Conservation (phyloP, 2,888 invertebrate genomes). For the Drosophila vallismaia region DNA sequence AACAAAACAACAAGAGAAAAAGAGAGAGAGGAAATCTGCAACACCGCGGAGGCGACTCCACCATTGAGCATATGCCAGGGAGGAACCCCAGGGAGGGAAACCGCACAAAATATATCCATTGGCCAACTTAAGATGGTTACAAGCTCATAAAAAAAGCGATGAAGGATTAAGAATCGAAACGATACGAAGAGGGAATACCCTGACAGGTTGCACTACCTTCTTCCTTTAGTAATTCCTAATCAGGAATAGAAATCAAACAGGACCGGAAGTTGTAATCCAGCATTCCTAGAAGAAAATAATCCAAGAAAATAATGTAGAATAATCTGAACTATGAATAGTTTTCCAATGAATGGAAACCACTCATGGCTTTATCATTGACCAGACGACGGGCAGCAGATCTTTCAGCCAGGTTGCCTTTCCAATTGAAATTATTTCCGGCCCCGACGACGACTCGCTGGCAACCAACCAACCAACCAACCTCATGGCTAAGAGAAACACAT, state of each 20-base stretch:
- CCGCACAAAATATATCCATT: no score
- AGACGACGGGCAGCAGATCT: constrained; percentile 20
- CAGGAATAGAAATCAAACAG: no score
- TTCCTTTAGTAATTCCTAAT: no score
- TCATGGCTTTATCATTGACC: constrained; percentile 29
- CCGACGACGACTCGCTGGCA: background rate
- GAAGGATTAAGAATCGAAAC: background rate
- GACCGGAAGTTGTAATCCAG: no score
- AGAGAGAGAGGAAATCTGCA: background rate
- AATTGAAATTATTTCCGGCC: constrained; percentile 39
- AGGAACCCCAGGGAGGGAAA: background rate
- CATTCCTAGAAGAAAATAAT: background rate
- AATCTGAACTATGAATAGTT: constrained; percentile 1
- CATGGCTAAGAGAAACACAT: constrained; percentile 24
- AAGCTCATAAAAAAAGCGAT: background rate
- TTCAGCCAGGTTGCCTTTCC: constrained; percentile 31
- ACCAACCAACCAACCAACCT: background rate
- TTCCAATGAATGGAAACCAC: constrained; percentile 35
- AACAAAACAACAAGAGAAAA: constrained; percentile 3
- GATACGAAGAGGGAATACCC: background rate
- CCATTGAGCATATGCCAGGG: background rate
- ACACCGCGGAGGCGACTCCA: background rate
- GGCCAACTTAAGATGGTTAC: no score
- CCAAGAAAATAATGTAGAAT: background rate
- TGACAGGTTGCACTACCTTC: no score